Base-by-base conservation (phyloP, 2,888 invertebrate genomes). In the Neocrepidodera transversa region DNA sequence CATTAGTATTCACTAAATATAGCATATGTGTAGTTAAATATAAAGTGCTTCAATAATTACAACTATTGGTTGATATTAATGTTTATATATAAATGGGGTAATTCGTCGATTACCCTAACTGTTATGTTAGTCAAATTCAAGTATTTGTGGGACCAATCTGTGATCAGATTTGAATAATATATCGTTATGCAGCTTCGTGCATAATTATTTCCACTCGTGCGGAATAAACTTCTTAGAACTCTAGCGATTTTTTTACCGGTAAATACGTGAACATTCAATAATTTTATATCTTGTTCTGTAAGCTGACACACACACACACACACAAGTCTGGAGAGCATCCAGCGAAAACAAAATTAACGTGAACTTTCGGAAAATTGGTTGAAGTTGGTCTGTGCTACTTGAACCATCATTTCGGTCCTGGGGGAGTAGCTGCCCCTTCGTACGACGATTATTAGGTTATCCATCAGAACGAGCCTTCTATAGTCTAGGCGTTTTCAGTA, bases 311-410 rank as follows among this genome's bases (percentile, higher is more conserved):
- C 14, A 43, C 16, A 43, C 23, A 43, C 23, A 23, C 23, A 43
- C 14, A 43, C 16, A 43, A 43, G 43, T 7, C 23, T 43, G 23
- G 26, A 18, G 23, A 43, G 43, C 43, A 43, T 23, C 20, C 47
- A 51, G 64, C 64, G 72, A 73, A 76, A 76, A 76, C 74, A 74
- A 71, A 75, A 74, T 76, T 76, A 76, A 73, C 71, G 70, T 72
- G 74, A 73, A 73, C 69, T 73, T 73, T 74, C 70, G 71, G 59
- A 78, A 84, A 84, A 84, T 84, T 84, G 84, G 82, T 82, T 82
- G 82, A 82, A 84, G 84, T 84, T 84, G 84, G 82, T 80, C 82
- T 80, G 76, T 75, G 72, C 74, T 72, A 71, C 72, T 73, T 71
- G 71, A 73, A 69, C 70, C 53, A 45, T 71, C 71, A 68, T 69